These are phyloP conservation scores for Actenoides hombroni DNA, from an alignment of 2,113 vertebrate species.

Conservation along the genomic window DNA sequence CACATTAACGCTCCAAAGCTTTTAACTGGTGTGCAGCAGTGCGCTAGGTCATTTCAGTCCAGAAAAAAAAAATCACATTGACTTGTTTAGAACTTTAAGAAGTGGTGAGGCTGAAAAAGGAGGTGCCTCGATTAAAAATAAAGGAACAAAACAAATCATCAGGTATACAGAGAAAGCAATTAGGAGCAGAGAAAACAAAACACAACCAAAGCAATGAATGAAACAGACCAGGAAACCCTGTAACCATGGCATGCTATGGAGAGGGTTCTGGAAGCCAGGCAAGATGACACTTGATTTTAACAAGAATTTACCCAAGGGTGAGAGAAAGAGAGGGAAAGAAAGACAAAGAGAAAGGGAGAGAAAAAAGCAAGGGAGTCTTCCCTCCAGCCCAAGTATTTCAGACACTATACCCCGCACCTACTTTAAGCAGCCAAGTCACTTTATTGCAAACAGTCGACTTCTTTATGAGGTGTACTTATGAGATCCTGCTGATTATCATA, in stretches of 20 bases:
- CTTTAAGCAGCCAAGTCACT: constrained; percentile 81
- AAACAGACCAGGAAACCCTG: constrained; percentile 86
- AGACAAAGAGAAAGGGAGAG: constrained; percentile 74
- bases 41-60: constrained; percentile 51
- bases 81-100: constrained; percentile 68
- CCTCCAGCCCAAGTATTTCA: constrained; percentile 79
- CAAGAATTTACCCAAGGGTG: constrained; percentile 86
- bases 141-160: constrained; percentile 69
- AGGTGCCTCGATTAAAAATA: constrained; percentile 74
- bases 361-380: constrained; percentile 73
- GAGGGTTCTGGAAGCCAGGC: constrained; percentile 92
- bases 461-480: constrained; percentile 79
- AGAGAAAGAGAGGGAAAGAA: constrained; percentile 79
- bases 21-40: constrained; percentile 54
- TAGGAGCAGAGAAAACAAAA: constrained; percentile 77
- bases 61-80: constrained; percentile 45
- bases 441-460: constrained; percentile 82
- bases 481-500: constrained; percentile 85
- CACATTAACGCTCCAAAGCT: constrained; percentile 47
- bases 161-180: constrained; percentile 74
- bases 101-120: constrained; percentile 75
- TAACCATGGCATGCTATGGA: constrained; percentile 96
- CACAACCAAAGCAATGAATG: constrained; percentile 84
- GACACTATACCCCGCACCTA: constrained; percentile 86
- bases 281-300: constrained; percentile 88